These are phyloP conservation scores for Burhinus bistriatus DNA, from an alignment of 2,113 vertebrate genomes.

Conservation along the genomic window DNA sequence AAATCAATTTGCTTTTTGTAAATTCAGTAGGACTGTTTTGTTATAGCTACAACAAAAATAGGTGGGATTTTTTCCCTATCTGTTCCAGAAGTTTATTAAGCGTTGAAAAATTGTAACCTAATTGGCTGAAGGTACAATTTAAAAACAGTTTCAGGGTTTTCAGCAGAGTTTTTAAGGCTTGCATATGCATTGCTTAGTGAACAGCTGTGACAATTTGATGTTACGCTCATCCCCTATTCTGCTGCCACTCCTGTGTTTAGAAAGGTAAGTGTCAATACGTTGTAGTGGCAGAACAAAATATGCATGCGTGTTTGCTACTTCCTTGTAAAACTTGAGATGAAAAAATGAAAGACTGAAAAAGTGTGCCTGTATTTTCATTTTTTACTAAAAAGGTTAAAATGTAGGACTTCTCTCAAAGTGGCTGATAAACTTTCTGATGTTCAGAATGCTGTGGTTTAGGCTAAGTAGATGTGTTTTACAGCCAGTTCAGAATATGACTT, in stretches of 20 bases:
- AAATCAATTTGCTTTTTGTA: not conserved
- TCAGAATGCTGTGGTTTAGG: not conserved
- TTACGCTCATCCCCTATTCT: not conserved
- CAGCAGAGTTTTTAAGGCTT: not conserved
- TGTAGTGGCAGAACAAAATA: not conserved
- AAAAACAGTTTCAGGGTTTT: not conserved
- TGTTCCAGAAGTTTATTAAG: not conserved
- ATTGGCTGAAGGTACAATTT: not conserved
- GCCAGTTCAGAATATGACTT: not conserved
- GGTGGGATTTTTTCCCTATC: not conserved
- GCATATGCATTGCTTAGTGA: not conserved
- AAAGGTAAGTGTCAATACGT: slow-evolving; percentile 12
- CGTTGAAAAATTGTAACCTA: not conserved
- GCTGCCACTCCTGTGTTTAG: not conserved
- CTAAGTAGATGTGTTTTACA: not conserved
- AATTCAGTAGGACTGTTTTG: not conserved
- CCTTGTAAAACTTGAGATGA: not conserved
- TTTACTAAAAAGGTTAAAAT: not conserved
- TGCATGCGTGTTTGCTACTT: not conserved
- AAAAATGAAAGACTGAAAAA: not conserved
- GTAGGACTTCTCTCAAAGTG: not conserved
- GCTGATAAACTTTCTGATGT: not conserved
- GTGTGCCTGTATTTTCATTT: not conserved
- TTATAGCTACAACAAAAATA: not conserved
- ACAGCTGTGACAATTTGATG: not conserved